phyloP scores from a whole-genome alignment of 2,888 invertebrate species.

The Priapulus caudatus region DNA sequence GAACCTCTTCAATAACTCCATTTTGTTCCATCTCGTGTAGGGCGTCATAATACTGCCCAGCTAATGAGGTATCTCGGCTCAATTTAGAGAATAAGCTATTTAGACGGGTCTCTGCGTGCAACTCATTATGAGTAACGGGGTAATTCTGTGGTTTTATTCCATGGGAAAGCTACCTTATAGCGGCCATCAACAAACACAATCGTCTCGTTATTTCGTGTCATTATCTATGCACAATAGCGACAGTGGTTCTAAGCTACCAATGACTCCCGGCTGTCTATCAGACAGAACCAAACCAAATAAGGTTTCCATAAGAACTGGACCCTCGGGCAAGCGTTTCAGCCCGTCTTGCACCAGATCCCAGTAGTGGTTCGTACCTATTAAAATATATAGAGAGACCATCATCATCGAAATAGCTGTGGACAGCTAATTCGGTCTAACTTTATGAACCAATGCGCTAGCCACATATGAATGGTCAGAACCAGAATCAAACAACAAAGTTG shows the following conservation, averaged over 20 bases:
- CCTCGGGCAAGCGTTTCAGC: too few species aligned
- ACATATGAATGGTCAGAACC: too few species aligned
- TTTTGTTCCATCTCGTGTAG: neutral
- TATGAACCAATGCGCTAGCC: too few species aligned
- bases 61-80: neutral
- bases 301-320: too few species aligned
- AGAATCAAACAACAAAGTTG: too few species aligned
- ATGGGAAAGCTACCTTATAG: neutral
- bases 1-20: neutral
- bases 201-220: too few species aligned
- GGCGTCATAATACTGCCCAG: neutral
- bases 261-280: neutral
- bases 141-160: neutral
- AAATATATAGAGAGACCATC: neutral
- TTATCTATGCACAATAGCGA: too few species aligned
- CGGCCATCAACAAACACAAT: slow-evolving; percentile 1
- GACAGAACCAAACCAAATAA: neutral
- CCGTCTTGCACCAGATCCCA: too few species aligned
- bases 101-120: neutral
- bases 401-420: neutral
- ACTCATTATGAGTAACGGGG: neutral
- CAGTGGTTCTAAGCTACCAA: too few species aligned
- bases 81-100: neutral
- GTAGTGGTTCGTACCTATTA: too few species aligned
- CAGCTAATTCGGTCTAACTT: too few species aligned